These are phyloP conservation scores for Eulithis prunata DNA, from an alignment of 2,888 invertebrate species.

Conservation along the genomic window DNA sequence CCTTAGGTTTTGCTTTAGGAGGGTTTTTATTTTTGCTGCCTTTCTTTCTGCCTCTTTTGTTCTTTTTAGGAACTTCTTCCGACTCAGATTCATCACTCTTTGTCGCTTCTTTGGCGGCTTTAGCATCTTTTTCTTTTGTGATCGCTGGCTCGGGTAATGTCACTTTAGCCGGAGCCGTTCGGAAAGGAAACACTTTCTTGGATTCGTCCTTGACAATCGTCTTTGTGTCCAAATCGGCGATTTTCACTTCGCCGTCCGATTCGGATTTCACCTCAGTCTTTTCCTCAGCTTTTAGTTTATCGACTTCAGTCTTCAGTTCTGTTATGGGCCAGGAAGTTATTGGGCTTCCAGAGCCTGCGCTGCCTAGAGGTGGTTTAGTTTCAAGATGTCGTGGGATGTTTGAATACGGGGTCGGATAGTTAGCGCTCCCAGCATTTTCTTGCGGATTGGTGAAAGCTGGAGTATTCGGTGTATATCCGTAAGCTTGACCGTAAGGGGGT, in stretches of 20 bases:
- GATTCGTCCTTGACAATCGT: slow-evolving; percentile 74
- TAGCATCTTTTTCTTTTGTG: slow-evolving; percentile 53
- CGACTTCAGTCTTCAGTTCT: slow-evolving; percentile 74
- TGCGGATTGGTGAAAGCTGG: slow-evolving; percentile 58
- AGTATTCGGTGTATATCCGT: slow-evolving; percentile 62
- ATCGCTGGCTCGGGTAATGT: slow-evolving; percentile 46
- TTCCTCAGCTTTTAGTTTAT: slow-evolving; percentile 75
- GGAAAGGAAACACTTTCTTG: slow-evolving; percentile 51
- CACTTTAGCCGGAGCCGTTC: slow-evolving; percentile 48
- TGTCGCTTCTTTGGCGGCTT: slow-evolving; percentile 50
- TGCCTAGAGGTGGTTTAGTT: slow-evolving; percentile 72
- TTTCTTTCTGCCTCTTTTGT: slow-evolving; percentile 65
- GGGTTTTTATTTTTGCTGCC: slow-evolving; percentile 65
- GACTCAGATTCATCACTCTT: slow-evolving; percentile 67
- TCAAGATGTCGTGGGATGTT: slow-evolving; percentile 66
- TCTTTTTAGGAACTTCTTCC: slow-evolving; percentile 65
- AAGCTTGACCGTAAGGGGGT: slow-evolving; percentile 54
- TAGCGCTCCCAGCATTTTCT: slow-evolving; percentile 54
- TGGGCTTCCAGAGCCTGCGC: slow-evolving; percentile 70
- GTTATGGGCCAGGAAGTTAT: slow-evolving; percentile 75
- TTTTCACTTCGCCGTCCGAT: slow-evolving; percentile 81
- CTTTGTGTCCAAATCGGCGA: slow-evolving; percentile 79
- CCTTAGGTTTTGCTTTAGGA: slow-evolving; percentile 72
- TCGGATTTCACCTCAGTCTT: slow-evolving; percentile 80
- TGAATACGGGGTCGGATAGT: slow-evolving; percentile 62